These are phyloP conservation scores for Pheosia gnoma DNA, from an alignment of 2,888 invertebrate species.

Conservation along the genomic window DNA sequence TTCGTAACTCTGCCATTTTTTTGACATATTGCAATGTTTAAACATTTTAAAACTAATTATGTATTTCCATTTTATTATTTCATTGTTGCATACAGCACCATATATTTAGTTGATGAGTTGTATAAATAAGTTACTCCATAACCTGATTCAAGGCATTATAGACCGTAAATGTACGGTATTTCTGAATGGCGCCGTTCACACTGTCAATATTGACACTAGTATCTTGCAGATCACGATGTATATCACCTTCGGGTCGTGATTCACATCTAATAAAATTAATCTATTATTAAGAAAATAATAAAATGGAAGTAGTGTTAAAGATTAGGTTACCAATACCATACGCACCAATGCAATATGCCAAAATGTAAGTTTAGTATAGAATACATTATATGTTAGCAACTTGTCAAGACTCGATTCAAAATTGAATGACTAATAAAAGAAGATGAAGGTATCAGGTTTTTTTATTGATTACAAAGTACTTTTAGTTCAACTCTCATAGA, in stretches of 20 bases:
- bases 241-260: no score
- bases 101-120: no score
- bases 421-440: conserved; percentile 1
- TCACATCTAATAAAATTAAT: no score
- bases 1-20: not conserved
- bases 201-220: no score
- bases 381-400: not conserved
- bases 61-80: not conserved
- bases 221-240: no score
- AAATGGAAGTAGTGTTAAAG: no score
- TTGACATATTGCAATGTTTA: not conserved
- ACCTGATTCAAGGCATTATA: no score
- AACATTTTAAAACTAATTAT: not conserved
- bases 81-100: no score
- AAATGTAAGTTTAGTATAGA: not conserved
- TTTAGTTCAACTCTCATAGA: not conserved
- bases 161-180: no score
- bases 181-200: no score
- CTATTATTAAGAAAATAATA: no score
- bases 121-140: no score
- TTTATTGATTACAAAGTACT: not conserved
- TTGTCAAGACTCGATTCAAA: not conserved
- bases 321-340: not conserved
- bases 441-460: not conserved
- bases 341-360: not conserved